These are phyloP conservation scores for Vandiemenella viatica DNA, from an alignment of 2,888 invertebrate genomes.

Conservation along the genomic window DNA sequence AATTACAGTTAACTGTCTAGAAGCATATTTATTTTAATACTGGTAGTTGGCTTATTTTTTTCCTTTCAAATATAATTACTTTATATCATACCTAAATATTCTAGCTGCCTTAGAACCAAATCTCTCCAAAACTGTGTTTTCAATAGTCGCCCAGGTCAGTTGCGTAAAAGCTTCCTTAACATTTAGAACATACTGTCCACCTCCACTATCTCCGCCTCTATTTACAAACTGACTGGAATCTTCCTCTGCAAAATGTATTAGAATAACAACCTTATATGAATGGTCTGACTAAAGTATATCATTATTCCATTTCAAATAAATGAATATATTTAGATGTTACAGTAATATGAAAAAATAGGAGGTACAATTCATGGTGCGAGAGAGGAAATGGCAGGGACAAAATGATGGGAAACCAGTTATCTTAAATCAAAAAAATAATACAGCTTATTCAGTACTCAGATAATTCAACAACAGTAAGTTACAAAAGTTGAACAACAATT, in stretches of 20 bases:
- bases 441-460: too few relatives aligned
- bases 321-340: neutral
- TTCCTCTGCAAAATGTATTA: slow-evolving; percentile 43
- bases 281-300: neutral
- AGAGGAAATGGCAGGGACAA: too few relatives aligned
- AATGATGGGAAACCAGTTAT: too few relatives aligned
- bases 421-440: too few relatives aligned
- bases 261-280: neutral
- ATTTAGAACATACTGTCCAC: slow-evolving; percentile 67
- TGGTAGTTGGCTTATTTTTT: too few relatives aligned
- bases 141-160: slow-evolving; percentile 57
- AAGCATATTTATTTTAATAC: too few relatives aligned
- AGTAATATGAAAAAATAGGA: neutral
- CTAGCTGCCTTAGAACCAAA: slow-evolving; percentile 72
- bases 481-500: too few relatives aligned
- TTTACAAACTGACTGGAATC: slow-evolving; percentile 61
- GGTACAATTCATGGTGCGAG: too few relatives aligned
- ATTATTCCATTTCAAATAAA: neutral
- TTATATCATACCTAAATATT: slow-evolving; percentile 49
- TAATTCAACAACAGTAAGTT: too few relatives aligned
- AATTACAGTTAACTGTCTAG: too few relatives aligned
- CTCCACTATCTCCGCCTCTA: slow-evolving; percentile 63
- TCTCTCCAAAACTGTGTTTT: slow-evolving; percentile 69
- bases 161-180: slow-evolving; percentile 52
- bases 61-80: neutral